These are phyloP conservation scores for Drosophila siamana DNA, from an alignment of 2,888 invertebrate genomes.

Conservation along the genomic window DNA sequence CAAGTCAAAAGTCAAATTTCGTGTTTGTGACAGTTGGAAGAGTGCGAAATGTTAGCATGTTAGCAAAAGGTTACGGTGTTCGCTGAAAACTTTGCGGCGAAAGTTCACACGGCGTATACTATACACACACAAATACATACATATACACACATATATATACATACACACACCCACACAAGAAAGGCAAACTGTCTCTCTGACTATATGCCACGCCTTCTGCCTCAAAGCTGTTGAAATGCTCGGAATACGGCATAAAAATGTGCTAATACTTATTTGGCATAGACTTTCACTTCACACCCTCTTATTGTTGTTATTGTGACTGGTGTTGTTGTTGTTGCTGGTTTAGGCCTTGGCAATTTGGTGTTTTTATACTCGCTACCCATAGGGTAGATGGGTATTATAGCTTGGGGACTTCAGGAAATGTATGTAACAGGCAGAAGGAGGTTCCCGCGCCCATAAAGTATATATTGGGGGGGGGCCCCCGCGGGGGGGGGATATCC, in stretches of 20 bases:
- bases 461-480: no score
- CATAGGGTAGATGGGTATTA: no score
- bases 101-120: constrained; percentile 54
- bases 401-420: no score
- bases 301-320: no score
- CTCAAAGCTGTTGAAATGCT: constrained; percentile 1
- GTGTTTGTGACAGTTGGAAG: constrained; percentile 70
- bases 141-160: no score
- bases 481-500: no score
- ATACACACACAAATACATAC: not conserved
- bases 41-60: constrained; percentile 58
- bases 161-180: no score
- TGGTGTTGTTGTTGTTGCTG: constrained; percentile 35
- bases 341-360: constrained; percentile 44
- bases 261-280: constrained; percentile 61
- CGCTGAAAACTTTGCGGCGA: constrained; percentile 34
- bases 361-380: no score
- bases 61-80: constrained; percentile 50
- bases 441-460: no score
- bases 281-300: no score
- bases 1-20: constrained; percentile 58
- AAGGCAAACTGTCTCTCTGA: constrained; percentile 41
- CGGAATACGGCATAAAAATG: constrained; percentile 28
- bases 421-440: no score
- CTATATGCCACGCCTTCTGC: constrained; percentile 41